Base-by-base conservation (phyloP, 2,888 invertebrate species). In the Ectemnius cavifrons region DNA sequence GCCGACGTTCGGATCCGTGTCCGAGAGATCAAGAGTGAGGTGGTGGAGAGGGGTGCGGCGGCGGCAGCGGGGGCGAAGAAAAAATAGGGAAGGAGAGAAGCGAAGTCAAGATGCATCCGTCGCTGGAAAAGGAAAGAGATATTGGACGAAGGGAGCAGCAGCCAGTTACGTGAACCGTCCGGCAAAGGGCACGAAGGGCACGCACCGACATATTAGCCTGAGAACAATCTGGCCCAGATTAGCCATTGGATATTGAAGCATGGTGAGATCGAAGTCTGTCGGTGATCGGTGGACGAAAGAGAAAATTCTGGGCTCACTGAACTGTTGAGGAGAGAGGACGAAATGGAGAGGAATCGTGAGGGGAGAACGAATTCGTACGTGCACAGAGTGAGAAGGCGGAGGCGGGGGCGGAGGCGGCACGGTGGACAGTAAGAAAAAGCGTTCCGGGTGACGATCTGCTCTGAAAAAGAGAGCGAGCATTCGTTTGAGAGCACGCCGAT, bases 161-260 rank as follows among this genome's bases (percentile, higher is more conserved):
- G 79, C 84, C 74, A 83, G 85, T 85, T 87, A 86, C 86, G 85
- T 87, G 87, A 87, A 87, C 85, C 87, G 86, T 86, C 88, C 85
- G 88, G 84, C 83, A 88, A 82, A 85, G 80, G 81, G 77, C 85
- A 87, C 84, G 81, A 84, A 87, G 37, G 37, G 37, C 37, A 37
- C 37, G 37, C 37, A 37, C 37, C 37, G 37, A 37, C 37, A 37
- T 37, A 8, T 37, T 37, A 37, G 37, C 37, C 37, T 37, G 37
- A 37, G 37, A 37, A 37, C 11, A 37, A 37, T 37, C 37, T 37
- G 37, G 37, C 8, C 37, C 37, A 37, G 37, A 37, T 37, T 37
- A 37, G 37, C 37, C 37, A 11, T 1, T 37, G 37, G 37, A 37
- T 37, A 37, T 37, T 11, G 37, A 37, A 37, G 52, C n/a, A 13